Evolutionary conservation across 2,797 vertebrate genomes (phyloP), one percentile per base, ranked within the genome.

Genomic region (Pseudotriccus pelzelni): DNA sequence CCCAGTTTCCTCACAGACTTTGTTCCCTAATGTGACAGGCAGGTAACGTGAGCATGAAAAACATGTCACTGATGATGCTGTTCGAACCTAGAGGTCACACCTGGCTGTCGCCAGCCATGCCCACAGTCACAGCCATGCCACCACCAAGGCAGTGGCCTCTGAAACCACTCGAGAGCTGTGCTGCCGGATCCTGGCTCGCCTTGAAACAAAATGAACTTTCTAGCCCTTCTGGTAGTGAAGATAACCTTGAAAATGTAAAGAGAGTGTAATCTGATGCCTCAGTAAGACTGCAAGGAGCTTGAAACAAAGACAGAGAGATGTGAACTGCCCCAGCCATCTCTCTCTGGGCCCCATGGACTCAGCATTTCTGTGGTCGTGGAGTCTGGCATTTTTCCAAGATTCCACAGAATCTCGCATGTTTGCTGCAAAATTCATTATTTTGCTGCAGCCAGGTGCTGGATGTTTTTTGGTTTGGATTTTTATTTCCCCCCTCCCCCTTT

Each of bases 351-450:
- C 95, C 96, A 95, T 55, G 92, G 96, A 96, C 93, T 96, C 94
- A 95, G 95, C 95, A 97, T 97, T 97, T 96, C 96, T 96, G 96
- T 94, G 95, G 96, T 96, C 79, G 20, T 66, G 84, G 92, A 96
- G 91, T 21, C 81, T 97, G 93, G 95, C 96, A 1, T 68, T 81
- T 64, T 82, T 96, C 95, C 96, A 97, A 95, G 93, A 96, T 97
- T 96, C 95, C 96, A 97, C 66, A 91, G 92, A 96, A 96, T 92
- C 90, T 93, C 62, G 21, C 89, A 94, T 87, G 84, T 96, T 96
- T 97, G 94, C 95, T 97, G 96, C 95, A 96, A 96, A 97, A 97
- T 96, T 96, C 94, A 97, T 96, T 96, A 96, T 96, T 96, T 96
- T 96, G 75, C 95, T 87, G 89, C 84, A 96, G 95, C 93, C 95